Percentiles rank a stretch among this genome's conserved stretches.
Conservation (phyloP, 2,113 vertebrate species). For the Balaeniceps rex region DNA sequence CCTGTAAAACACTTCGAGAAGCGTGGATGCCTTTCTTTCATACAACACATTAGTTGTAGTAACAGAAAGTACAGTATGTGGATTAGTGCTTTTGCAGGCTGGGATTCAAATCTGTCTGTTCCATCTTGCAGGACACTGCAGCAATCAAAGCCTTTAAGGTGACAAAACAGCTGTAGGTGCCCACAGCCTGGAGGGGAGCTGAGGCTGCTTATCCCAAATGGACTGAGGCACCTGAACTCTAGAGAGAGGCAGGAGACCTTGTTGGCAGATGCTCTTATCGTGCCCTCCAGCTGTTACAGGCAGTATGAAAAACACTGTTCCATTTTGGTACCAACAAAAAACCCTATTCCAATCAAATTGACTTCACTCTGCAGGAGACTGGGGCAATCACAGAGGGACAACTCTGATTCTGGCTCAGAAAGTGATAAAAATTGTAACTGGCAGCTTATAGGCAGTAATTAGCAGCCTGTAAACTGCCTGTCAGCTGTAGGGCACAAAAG, state of each 20-base stretch:
- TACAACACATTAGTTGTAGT: neutral
- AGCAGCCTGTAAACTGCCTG: neutral
- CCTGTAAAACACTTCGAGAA: neutral
- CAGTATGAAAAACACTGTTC: neutral
- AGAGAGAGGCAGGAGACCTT: neutral
- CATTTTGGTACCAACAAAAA: neutral
- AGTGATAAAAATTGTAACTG: neutral
- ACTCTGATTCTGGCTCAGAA: neutral
- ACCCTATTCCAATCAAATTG: neutral
- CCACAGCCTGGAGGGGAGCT: neutral
- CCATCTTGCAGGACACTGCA: rapidly evolving
- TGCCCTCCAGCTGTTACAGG: neutral
- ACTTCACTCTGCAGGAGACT: neutral
- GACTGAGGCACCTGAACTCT: neutral
- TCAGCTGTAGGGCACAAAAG: neutral
- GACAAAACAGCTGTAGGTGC: neutral
- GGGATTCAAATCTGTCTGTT: neutral
- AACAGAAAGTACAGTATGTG: neutral
- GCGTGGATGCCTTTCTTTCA: neutral
- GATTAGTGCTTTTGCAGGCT: neutral
- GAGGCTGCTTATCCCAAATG: neutral
- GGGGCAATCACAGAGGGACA: neutral
- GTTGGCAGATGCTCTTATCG: neutral
- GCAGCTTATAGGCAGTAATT: neutral
- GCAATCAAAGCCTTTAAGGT: neutral